Conservation (phyloP, 2,888 invertebrate species). For the Leucophenga maculata region DNA sequence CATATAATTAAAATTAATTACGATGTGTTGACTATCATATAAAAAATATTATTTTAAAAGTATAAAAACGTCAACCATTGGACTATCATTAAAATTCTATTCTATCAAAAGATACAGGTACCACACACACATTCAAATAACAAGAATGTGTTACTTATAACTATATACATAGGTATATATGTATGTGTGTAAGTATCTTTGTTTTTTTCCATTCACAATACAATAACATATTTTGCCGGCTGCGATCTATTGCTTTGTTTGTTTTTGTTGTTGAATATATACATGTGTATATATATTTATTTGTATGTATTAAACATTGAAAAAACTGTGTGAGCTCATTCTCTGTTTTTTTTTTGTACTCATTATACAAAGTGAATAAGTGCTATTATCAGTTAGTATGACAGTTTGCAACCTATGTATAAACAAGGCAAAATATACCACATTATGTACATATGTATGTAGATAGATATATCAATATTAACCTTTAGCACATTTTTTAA, state of each 20-base stretch:
- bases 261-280: background rate
- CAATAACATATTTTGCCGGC: background rate
- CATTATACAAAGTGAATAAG: too few relatives aligned
- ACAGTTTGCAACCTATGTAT: background rate
- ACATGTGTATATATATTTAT: background rate
- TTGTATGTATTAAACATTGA: background rate
- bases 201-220: background rate
- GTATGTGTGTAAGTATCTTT: constrained; percentile 10
- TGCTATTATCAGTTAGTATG: background rate
- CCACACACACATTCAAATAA: too few relatives aligned
- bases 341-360: too few relatives aligned
- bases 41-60: too few relatives aligned
- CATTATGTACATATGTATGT: background rate
- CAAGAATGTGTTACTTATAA: too few relatives aligned
- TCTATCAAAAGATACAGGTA: too few relatives aligned
- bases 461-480: background rate
- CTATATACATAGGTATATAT: background rate
- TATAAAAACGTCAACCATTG: too few relatives aligned
- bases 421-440: too few relatives aligned
- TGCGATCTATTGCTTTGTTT: background rate
- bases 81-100: too few relatives aligned
- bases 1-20: too few relatives aligned
- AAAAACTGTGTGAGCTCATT: background rate
- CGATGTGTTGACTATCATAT: too few relatives aligned
- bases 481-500: too few relatives aligned